These are phyloP conservation scores for Ridgeia piscesae DNA, from an alignment of 1,140 invertebrate species.

Conservation along the genomic window DNA sequence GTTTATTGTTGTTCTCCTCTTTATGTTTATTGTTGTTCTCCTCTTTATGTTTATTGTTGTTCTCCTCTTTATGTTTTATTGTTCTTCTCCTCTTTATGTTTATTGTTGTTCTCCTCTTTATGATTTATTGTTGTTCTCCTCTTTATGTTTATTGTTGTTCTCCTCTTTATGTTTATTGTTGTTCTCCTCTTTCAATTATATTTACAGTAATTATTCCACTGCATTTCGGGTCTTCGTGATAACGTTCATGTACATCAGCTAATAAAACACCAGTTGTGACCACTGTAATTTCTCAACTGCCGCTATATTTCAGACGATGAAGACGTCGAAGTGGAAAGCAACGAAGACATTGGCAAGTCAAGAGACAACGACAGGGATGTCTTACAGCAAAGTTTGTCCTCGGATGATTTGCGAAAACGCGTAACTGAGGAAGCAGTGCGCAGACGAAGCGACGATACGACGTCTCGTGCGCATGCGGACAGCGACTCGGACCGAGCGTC, in stretches of 20 bases:
- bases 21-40: too few species aligned
- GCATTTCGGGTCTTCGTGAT: too few species aligned
- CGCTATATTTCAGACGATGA: not conserved
- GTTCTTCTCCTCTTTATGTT: too few species aligned
- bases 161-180: too few species aligned
- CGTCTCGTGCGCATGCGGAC: not conserved
- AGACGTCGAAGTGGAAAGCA: not conserved
- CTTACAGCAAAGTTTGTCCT: not conserved
- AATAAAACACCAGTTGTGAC: not conserved
- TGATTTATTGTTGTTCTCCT: too few species aligned
- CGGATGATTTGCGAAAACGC: not conserved
- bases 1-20: too few species aligned
- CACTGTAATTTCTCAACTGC: not conserved
- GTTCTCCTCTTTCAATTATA: too few species aligned
- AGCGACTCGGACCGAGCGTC: not conserved
- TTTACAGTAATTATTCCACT: too few species aligned
- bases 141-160: too few species aligned
- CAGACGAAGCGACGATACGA: not conserved
- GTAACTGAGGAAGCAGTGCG: not conserved
- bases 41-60: too few species aligned
- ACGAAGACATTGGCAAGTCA: not conserved
- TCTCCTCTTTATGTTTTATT: too few species aligned
- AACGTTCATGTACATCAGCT: not conserved
- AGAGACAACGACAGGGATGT: not conserved
- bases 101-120: too few species aligned